Percentiles rank a stretch among this genome's conserved stretches.
phyloP scores from a whole-genome alignment of 2,797 vertebrate genomes.

The Selene dorsalis region DNA sequence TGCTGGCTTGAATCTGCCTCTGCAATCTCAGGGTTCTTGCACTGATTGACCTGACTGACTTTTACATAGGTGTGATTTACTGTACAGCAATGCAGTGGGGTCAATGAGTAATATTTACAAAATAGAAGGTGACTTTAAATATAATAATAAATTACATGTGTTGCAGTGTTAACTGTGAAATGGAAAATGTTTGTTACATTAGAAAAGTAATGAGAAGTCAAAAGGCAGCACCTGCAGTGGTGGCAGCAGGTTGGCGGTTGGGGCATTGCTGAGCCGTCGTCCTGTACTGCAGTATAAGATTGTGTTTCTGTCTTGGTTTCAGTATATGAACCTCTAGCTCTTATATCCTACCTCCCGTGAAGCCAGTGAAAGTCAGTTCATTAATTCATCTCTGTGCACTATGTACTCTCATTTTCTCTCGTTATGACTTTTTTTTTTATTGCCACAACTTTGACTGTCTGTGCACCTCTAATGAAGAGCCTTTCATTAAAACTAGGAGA shows the following conservation, averaged over 20 bases:
- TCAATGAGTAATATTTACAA: background rate
- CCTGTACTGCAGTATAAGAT: background rate
- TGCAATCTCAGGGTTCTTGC: background rate
- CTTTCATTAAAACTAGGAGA: background rate
- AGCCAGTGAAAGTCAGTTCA: background rate
- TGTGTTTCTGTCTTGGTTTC: too few species aligned
- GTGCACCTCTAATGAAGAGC: background rate
- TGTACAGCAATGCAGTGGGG: too few species aligned
- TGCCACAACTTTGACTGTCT: background rate
- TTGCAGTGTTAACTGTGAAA: background rate
- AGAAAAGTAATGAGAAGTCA: background rate
- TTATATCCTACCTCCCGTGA: background rate
- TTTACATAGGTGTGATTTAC: too few species aligned
- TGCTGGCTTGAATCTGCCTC: background rate
- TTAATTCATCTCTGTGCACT: background rate
- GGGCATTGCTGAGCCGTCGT: background rate
- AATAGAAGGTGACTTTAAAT: background rate
- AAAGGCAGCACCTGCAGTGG: background rate
- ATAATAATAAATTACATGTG: background rate
- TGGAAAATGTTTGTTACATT: too few species aligned
- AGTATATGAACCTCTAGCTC: too few species aligned
- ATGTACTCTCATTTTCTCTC: background rate
- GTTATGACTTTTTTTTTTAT: background rate
- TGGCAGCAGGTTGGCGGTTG: background rate
- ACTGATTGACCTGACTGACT: too few species aligned